A percentile compares a stretch with the other conserved stretches of the same genome.
phyloP scores from a whole-genome alignment of 1,140 invertebrate species.

The Caerostris extrusa region DNA sequence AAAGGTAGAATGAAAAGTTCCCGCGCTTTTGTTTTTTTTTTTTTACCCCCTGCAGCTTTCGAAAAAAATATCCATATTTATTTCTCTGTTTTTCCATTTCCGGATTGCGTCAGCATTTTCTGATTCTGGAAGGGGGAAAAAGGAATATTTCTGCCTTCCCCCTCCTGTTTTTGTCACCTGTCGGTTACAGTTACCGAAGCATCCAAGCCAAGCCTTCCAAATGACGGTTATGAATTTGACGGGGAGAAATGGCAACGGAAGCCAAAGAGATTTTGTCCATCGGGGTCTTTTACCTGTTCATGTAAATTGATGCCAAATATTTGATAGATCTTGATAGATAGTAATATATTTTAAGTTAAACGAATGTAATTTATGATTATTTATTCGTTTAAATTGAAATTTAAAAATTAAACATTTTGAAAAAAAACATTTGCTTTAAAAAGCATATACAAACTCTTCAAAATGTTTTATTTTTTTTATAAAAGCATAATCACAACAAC shows the following conservation, averaged over 20 bases:
- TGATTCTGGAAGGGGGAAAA: slow-evolving; percentile 4
- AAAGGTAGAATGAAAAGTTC: slow-evolving; percentile 30
- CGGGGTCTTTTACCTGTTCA: slow-evolving; percentile 1
- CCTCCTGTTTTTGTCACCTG: not conserved
- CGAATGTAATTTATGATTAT: no score
- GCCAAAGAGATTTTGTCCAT: not conserved
- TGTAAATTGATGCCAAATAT: slow-evolving; percentile 30
- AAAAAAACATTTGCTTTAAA: no score
- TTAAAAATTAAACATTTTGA: no score
- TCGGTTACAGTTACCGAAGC: slow-evolving; percentile 12
- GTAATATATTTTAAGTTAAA: no score
- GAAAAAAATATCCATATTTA: slow-evolving; percentile 51
- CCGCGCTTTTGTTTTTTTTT: no score
- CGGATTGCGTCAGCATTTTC: slow-evolving; percentile 44
- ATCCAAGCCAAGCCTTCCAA: not conserved
- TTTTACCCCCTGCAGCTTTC: not conserved
- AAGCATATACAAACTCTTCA: no score
- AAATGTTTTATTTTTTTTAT: no score
- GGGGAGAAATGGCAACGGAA: slow-evolving; percentile 6
- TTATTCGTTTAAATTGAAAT: no score
- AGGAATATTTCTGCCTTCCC: not conserved
- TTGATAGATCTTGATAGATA: no score
- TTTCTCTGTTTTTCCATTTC: slow-evolving; percentile 42
- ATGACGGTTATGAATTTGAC: slow-evolving; percentile 36
- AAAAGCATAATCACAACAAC: no score